These are phyloP conservation scores for Idaea straminata DNA, from an alignment of 2,888 invertebrate genomes.

Conservation along the genomic window DNA sequence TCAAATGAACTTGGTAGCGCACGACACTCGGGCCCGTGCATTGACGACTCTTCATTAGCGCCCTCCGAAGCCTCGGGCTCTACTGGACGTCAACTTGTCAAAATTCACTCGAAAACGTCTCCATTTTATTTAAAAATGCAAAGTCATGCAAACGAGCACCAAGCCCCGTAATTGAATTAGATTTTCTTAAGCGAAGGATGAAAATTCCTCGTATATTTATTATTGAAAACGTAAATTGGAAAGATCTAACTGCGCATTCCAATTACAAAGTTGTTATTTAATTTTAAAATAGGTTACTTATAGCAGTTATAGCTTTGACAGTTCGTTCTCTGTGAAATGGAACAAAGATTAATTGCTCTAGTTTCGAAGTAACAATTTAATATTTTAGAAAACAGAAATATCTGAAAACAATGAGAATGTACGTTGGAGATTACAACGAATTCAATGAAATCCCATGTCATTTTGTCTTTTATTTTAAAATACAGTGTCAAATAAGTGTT, in stretches of 20 bases:
- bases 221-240: constrained; percentile 64
- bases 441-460: neutral
- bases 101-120: constrained; percentile 59
- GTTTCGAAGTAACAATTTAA: constrained; percentile 11
- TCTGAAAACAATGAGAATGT: neutral
- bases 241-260: constrained; percentile 60
- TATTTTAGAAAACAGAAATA: constrained; percentile 5
- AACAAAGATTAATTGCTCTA: constrained; percentile 27
- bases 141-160: constrained; percentile 77
- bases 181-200: constrained; percentile 63
- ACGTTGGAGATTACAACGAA: neutral
- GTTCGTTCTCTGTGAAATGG: constrained; percentile 27
- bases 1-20: constrained; percentile 29
- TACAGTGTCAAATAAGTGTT: no score
- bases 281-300: constrained; percentile 37
- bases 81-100: constrained; percentile 60
- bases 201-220: constrained; percentile 56
- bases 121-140: constrained; percentile 73
- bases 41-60: constrained; percentile 39
- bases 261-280: constrained; percentile 56
- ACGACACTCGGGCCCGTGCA: constrained; percentile 4
- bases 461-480: neutral
- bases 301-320: constrained; percentile 21
- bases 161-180: constrained; percentile 71
- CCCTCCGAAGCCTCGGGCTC: constrained; percentile 32